Conservation (phyloP, 2,797 vertebrate species). For the Triplophysa yarkandensis region DNA sequence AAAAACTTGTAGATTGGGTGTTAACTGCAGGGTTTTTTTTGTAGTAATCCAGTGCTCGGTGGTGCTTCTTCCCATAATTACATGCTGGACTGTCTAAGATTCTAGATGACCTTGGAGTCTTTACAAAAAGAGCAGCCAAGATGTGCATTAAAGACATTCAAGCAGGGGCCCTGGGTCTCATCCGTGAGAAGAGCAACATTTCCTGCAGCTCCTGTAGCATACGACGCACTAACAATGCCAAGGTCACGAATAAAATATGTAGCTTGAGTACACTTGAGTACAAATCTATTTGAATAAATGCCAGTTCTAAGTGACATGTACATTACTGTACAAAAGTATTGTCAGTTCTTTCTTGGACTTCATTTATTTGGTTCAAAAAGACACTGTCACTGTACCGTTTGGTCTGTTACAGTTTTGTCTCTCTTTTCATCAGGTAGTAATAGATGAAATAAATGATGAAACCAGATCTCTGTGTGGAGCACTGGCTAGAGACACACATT, state of each 20-base stretch:
- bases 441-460: too few species aligned
- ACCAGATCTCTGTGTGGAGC: too few species aligned
- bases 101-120: slow-evolving; percentile 15
- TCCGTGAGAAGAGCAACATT: neutral
- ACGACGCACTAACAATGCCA: neutral
- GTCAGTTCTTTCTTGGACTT: too few species aligned
- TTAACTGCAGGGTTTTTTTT: slow-evolving; percentile 1
- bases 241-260: neutral
- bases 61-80: slow-evolving; percentile 1
- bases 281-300: neutral
- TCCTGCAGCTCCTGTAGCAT: neutral
- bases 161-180: neutral
- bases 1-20: neutral
- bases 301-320: too few species aligned
- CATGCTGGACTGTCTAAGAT: slow-evolving; percentile 2
- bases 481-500: too few species aligned
- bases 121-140: slow-evolving; percentile 8
- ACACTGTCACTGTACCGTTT: too few species aligned
- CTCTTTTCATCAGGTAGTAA: too few species aligned
- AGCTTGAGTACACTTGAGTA: neutral
- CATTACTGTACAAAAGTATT: too few species aligned
- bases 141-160: slow-evolving; percentile 1
- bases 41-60: slow-evolving; percentile 1
- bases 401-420: too few species aligned
- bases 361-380: too few species aligned